Base-by-base conservation (phyloP, 2,888 invertebrate species). In the Luperina testacea region DNA sequence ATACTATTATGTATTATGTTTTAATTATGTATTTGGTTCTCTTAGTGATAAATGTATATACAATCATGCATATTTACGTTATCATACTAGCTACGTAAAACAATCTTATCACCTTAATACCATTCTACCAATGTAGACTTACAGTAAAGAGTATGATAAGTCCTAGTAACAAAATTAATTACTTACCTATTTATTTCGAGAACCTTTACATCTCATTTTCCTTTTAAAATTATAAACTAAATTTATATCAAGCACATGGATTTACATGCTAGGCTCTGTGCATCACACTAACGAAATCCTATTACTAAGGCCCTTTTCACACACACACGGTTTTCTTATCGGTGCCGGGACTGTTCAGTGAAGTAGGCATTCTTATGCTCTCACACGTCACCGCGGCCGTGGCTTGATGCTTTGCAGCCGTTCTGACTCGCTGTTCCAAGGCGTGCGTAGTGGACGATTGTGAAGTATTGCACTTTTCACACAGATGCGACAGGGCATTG, bases 51-150 rank as follows among this genome's bases (percentile, higher is more conserved):
- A 80, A 77, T 75, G n/a, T n/a, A 71, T 32, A 77, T 51, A 84
- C 75, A 80, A 85, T 85, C 85, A 75, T 80, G 80, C 76, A 76
- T 75, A 86, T 86, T 81, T 79, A 81, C 72, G 61, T 88, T 89
- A 89, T 89, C 88, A 79, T 20, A 75, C 74, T 87, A 82, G 84
- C 82, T 84, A 73, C 65, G 80, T 84, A 63, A 80, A 80, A 84
- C 83, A 90, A 90, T 92, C 92, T 92, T 92, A 93, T 92, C 92
- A 82, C 76, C 59, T 75, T 89, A 90, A 90, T 89, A 89, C 86
- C 80, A 76, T 76, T 84, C 81, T 82, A 86, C 85, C 77, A 76
- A 80, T 82, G 64, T 85, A 81, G 78, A 63, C 48, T 70, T 69
- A 69, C 63, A 69, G 78, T 70, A 80, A 71, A 73, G 48, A 75